Conservation (phyloP, 2,113 vertebrate genomes). For the Dinomys branickii region DNA sequence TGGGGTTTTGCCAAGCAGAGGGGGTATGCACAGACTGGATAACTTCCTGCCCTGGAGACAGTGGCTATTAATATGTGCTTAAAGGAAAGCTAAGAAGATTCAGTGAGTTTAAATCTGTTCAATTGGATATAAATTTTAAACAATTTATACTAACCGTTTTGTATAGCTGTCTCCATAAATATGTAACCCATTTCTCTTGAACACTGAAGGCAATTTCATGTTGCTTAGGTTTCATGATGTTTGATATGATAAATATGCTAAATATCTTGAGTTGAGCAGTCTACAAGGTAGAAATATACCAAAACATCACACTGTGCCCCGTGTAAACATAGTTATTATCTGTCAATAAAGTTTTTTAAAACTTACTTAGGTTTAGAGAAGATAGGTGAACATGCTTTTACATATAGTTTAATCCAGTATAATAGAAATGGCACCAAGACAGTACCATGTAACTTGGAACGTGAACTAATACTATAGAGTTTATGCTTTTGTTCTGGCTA, state of each 20-base stretch:
- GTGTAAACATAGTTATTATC: not conserved
- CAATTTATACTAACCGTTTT: conserved; percentile 28
- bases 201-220: conserved; percentile 18
- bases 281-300: not conserved
- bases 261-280: not conserved
- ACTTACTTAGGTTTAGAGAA: conserved; percentile 56
- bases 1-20: conserved; percentile 59
- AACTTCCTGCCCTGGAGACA: conserved; percentile 61
- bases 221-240: conserved; percentile 44
- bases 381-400: conserved; percentile 21
- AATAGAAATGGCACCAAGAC: conserved; percentile 43
- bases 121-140: conserved; percentile 38
- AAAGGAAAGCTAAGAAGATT: conserved; percentile 30
- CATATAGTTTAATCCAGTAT: not conserved
- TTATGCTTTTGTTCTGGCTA: conserved; percentile 50
- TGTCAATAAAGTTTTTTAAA: not conserved
- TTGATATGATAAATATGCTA: not conserved
- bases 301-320: not conserved
- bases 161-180: not conserved
- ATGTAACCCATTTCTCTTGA: not conserved
- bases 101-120: conserved; percentile 34
- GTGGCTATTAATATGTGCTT: conserved; percentile 39
- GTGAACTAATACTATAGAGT: not conserved
- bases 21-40: conserved; percentile 51
- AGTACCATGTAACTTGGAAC: not conserved